phyloP scores from a whole-genome alignment of 2,888 invertebrate species.

The Acronicta aceris region DNA sequence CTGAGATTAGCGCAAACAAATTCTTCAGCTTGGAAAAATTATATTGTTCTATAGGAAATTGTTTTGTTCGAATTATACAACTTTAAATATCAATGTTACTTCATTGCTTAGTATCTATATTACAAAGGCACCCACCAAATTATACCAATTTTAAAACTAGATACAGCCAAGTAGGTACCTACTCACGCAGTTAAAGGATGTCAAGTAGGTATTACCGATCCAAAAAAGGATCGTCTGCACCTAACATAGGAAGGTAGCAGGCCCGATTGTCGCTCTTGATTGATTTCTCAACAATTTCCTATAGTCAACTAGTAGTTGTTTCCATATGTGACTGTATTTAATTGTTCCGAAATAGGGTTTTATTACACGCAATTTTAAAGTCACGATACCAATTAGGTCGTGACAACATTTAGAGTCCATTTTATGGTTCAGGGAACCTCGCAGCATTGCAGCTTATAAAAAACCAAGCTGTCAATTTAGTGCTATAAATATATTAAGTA shows the following conservation, averaged over 20 bases:
- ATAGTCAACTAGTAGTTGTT: constrained; percentile 10
- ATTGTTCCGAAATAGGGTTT: constrained; percentile 20
- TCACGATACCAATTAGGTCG: constrained; percentile 6
- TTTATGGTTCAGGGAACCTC: neutral
- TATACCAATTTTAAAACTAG: no score
- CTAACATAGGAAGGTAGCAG: constrained; percentile 17
- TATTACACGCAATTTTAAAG: constrained; percentile 1
- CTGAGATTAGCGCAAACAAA: no score
- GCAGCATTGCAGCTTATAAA: constrained; percentile 4
- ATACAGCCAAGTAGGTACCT: no score
- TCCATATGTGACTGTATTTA: constrained; percentile 9
- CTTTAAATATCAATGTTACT: no score
- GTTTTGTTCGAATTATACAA: no score
- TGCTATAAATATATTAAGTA: constrained; percentile 8
- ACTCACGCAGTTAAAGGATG: neutral
- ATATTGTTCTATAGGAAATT: no score
- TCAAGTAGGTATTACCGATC: neutral
- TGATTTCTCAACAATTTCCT: constrained; percentile 19
- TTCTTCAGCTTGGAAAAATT: no score
- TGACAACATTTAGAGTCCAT: constrained; percentile 1
- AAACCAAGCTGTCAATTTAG: constrained; percentile 18
- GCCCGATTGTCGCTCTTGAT: constrained; percentile 25
- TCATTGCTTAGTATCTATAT: no score
- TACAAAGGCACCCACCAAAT: no score
- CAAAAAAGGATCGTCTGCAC: constrained; percentile 16